A percentile compares a stretch with the other conserved stretches of the same genome.
Conservation (phyloP, 2,888 invertebrate genomes). For the Drosophila subquinaria region DNA sequence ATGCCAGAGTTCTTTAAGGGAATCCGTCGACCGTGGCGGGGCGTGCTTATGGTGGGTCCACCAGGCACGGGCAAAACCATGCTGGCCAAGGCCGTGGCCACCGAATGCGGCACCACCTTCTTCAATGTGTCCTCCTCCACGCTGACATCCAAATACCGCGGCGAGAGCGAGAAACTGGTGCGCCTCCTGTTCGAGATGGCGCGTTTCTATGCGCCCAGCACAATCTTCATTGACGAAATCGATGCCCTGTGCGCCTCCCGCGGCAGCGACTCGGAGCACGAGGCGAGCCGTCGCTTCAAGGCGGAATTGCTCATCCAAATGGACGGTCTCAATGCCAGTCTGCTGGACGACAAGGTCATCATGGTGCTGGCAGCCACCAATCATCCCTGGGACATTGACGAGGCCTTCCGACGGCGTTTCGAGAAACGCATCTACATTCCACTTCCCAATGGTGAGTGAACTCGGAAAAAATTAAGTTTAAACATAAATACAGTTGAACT, state of each 20-base stretch:
- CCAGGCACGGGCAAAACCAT: constrained; percentile 93
- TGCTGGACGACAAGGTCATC: constrained; percentile 89
- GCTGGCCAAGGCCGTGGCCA: constrained; percentile 94
- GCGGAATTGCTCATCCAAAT: constrained; percentile 95
- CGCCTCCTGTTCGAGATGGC: constrained; percentile 95
- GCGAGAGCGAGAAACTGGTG: constrained; percentile 95
- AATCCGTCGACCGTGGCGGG: constrained; percentile 92
- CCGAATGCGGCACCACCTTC: constrained; percentile 95
- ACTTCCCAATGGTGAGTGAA: constrained; percentile 89
- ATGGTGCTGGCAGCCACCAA: constrained; percentile 97
- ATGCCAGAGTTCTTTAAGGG: constrained; percentile 96
- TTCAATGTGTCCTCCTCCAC: constrained; percentile 95
- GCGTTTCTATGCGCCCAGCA: constrained; percentile 94
- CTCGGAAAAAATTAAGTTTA: too few species aligned
- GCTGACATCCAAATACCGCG: constrained; percentile 95
- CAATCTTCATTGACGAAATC: constrained; percentile 96
- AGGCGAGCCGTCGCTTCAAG: constrained; percentile 93
- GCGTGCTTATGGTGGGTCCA: constrained; percentile 86
- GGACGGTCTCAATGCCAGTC: constrained; percentile 91
- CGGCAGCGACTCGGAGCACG: constrained; percentile 94
- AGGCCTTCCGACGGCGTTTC: constrained; percentile 93
- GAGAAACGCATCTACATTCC: constrained; percentile 96
- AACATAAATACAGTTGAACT: too few species aligned
- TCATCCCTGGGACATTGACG: constrained; percentile 96
- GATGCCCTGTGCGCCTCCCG: constrained; percentile 94